These are phyloP conservation scores for Antheraea pernyi DNA, from an alignment of 1,140 invertebrate genomes.

Conservation along the genomic window DNA sequence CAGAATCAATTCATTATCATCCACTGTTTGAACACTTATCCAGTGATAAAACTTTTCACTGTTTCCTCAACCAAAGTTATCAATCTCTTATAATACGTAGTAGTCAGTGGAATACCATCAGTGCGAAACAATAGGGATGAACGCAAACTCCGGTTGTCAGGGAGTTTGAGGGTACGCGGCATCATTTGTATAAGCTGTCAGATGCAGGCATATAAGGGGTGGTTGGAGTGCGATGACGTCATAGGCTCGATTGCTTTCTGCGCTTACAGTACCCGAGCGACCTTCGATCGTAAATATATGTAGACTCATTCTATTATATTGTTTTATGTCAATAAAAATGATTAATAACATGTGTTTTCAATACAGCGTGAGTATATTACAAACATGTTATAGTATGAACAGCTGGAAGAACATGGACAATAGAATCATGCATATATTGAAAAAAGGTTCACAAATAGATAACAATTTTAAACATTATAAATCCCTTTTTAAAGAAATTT, in stretches of 20 bases:
- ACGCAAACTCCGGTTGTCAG: constrained; percentile 15
- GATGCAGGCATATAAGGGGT: constrained; percentile 30
- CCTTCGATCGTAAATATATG: constrained; percentile 12
- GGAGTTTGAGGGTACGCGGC: constrained; percentile 21
- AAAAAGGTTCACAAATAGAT: too few relatives aligned
- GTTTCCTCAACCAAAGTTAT: background rate
- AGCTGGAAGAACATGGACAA: too few relatives aligned
- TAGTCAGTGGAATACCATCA: constrained; percentile 10
- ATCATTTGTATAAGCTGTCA: constrained; percentile 36
- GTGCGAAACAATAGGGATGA: constrained; percentile 23
- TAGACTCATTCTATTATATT: background rate
- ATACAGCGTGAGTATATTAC: too few relatives aligned
- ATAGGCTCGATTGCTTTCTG: constrained; percentile 13
- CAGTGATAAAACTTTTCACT: background rate
- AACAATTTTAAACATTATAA: background rate
- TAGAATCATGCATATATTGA: too few relatives aligned
- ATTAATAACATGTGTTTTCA: too few relatives aligned
- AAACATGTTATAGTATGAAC: too few relatives aligned
- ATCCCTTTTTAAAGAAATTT: background rate
- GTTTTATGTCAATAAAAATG: background rate
- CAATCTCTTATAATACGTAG: background rate
- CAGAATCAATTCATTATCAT: too few relatives aligned
- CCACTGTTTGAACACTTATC: too few relatives aligned
- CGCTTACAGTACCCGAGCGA: constrained; percentile 7
- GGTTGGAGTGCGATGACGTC: constrained; percentile 29